These are phyloP conservation scores for Perithous albicinctus DNA, from an alignment of 2,888 invertebrate genomes.

Conservation along the genomic window DNA sequence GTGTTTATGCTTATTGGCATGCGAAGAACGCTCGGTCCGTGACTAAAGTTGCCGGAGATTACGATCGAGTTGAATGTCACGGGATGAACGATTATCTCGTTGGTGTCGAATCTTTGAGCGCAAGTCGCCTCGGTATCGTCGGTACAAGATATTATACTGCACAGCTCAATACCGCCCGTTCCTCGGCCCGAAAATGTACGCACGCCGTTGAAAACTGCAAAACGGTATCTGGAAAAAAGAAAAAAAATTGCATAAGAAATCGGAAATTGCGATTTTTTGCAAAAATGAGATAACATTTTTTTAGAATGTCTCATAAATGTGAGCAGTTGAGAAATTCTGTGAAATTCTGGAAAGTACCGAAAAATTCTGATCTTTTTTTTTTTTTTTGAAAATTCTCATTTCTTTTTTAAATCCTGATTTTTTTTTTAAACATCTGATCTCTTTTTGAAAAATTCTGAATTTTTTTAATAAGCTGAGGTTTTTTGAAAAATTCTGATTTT, in stretches of 20 bases:
- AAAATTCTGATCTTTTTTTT: no score
- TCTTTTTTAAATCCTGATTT: no score
- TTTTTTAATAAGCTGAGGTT: no score
- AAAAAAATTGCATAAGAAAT: no score
- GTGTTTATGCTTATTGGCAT: slow-evolving; percentile 69
- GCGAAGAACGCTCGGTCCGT: slow-evolving; percentile 55
- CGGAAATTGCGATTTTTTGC: neutral
- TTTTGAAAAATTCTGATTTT: no score
- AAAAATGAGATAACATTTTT: no score
- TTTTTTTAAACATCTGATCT: no score
- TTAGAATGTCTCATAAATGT: no score
- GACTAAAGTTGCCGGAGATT: slow-evolving; percentile 67
- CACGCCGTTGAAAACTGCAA: slow-evolving; percentile 76
- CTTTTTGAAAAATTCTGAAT: no score
- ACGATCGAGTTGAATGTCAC: slow-evolving; percentile 72
- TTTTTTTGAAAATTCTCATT: no score
- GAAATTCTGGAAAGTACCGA: no score
- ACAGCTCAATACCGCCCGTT: slow-evolving; percentile 71
- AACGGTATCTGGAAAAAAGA: slow-evolving; percentile 72
- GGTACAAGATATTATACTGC: slow-evolving; percentile 72
- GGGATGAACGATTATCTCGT: slow-evolving; percentile 68
- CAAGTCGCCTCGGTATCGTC: slow-evolving; percentile 68
- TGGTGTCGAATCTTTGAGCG: slow-evolving; percentile 65
- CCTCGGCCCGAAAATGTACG: slow-evolving; percentile 53
- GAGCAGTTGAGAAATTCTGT: no score